Conservation (phyloP, 2,113 vertebrate species). For the Protobothrops mucrosquamatus region DNA sequence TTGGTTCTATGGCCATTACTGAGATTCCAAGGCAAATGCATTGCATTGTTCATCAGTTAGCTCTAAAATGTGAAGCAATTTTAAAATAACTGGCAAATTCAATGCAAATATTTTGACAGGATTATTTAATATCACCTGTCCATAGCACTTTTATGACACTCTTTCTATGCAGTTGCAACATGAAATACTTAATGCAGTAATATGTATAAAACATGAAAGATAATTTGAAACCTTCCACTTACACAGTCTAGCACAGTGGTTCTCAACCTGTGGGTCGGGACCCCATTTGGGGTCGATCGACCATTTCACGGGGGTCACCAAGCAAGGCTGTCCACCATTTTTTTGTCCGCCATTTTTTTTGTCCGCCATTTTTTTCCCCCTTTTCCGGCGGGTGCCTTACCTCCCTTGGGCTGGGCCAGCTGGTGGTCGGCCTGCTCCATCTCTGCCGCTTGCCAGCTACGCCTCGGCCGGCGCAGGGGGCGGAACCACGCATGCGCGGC, state of each 20-base stretch:
- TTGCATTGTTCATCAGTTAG: background rate
- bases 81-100: background rate
- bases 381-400: too few species aligned
- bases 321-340: too few species aligned
- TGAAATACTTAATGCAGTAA: background rate
- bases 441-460: too few species aligned
- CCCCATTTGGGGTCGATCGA: too few species aligned
- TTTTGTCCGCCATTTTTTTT: too few species aligned
- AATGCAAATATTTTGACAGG: background rate
- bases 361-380: too few species aligned
- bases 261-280: too few species aligned
- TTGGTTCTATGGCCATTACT: accelerated
- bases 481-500: too few species aligned
- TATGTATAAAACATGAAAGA: background rate
- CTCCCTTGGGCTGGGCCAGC: too few species aligned
- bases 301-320: too few species aligned
- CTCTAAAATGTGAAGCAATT: background rate
- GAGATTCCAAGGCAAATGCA: background rate
- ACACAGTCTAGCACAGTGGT: background rate
- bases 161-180: background rate
- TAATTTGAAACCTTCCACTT: background rate
- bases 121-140: background rate
- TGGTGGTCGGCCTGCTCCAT: too few species aligned
- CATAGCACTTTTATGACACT: background rate
- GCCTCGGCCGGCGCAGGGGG: too few species aligned